Evolutionary conservation across 2,888 invertebrate species (phyloP).

Genomic region (Chymomyza procnemis): DNA sequence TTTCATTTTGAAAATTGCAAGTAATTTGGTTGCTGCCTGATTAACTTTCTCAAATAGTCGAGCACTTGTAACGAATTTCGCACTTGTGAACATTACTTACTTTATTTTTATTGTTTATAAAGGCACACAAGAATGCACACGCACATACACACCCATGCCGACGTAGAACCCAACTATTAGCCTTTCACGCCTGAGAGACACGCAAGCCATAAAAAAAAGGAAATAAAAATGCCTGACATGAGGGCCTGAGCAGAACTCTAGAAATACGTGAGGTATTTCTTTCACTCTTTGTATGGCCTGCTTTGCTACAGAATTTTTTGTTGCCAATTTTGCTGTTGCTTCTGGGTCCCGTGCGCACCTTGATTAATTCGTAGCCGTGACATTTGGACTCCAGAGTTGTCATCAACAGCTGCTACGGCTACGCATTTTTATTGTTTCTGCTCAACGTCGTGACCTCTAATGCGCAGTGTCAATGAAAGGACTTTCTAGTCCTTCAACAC

Average conservation of each 20-base stretch:
- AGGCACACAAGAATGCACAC: background rate
- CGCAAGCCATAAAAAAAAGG: background rate
- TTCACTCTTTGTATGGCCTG: background rate
- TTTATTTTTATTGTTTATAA: background rate
- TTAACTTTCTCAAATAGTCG: background rate
- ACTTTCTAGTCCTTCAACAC: conserved; percentile 10
- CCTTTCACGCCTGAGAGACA: background rate
- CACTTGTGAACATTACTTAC: background rate
- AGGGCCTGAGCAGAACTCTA: background rate
- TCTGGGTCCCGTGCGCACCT: conserved; percentile 46
- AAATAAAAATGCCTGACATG: background rate
- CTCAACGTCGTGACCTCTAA: background rate
- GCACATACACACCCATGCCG: background rate
- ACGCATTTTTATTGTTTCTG: conserved; percentile 21
- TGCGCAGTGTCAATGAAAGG: background rate
- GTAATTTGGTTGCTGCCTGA: background rate
- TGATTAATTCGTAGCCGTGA: conserved; percentile 56
- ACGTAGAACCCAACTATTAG: background rate
- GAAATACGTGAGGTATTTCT: background rate
- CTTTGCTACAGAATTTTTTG: conserved; percentile 10
- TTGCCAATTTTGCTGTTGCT: conserved; percentile 40
- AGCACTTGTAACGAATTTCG: background rate
- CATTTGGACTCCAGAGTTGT: background rate
- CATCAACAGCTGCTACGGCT: conserved; percentile 26
- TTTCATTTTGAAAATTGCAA: background rate